A percentile compares a stretch with the other conserved stretches of the same genome.
Conservation (phyloP, 2,113 vertebrate species). For the Odontophorus gujanensis region DNA sequence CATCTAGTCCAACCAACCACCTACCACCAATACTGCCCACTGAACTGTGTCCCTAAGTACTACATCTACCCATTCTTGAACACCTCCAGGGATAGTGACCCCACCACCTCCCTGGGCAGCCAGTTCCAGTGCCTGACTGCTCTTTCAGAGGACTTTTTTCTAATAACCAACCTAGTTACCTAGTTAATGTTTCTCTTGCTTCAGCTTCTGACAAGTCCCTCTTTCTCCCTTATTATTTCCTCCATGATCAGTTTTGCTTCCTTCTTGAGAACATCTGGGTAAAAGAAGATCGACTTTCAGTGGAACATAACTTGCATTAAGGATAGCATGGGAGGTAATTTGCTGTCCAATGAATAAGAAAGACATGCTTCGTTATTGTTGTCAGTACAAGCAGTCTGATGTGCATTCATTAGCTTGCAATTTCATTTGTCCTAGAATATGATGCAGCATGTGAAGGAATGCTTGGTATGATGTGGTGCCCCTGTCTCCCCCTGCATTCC, state of each 20-base stretch:
- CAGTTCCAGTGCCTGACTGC: too few relatives aligned
- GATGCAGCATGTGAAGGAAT: background rate
- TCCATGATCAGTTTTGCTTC: fast-evolving
- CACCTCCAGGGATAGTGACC: too few relatives aligned
- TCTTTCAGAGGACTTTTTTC: too few relatives aligned
- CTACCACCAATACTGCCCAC: too few relatives aligned
- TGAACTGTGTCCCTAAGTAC: too few relatives aligned
- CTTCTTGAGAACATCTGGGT: background rate
- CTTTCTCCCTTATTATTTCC: background rate
- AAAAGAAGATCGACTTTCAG: too few relatives aligned
- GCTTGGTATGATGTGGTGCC: background rate
- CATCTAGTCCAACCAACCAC: too few relatives aligned
- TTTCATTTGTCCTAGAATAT: background rate
- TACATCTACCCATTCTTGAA: too few relatives aligned
- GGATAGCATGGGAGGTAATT: background rate
- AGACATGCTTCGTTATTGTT: fast-evolving
- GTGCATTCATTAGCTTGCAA: background rate
- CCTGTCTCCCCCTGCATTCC: background rate
- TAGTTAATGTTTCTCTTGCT: background rate
- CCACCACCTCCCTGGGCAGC: too few relatives aligned
- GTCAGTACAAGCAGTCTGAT: background rate
- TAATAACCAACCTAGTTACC: too few relatives aligned
- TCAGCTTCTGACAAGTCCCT: background rate
- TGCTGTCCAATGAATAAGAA: background rate
- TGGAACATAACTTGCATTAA: background rate